phyloP scores from a whole-genome alignment of 2,797 vertebrate genomes.

The Pseudocheirus occidentalis region DNA sequence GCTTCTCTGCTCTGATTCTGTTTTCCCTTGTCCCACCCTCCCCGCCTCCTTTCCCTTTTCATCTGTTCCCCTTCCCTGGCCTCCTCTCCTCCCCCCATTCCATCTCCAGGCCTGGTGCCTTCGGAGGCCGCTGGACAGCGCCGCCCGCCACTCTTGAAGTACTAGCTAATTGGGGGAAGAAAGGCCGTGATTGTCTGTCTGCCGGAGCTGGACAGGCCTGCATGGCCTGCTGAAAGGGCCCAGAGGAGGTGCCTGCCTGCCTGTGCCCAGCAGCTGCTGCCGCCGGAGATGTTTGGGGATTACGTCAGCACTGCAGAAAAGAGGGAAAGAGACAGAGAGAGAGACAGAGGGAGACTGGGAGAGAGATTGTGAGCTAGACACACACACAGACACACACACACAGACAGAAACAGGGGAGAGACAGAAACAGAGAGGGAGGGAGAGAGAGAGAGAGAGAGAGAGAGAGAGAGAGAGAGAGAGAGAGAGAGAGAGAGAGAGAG shows the following conservation, averaged over 20 bases:
- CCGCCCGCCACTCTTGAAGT: conserved; percentile 88
- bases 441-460: neutral
- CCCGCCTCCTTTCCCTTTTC: conserved; percentile 68
- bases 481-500: no score
- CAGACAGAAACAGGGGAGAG: no score
- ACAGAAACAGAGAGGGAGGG: no score
- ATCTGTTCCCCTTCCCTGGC: conserved; percentile 66
- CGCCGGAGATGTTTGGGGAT: conserved; percentile 91
- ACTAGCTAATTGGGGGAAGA: conserved; percentile 92
- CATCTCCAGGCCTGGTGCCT: conserved; percentile 31
- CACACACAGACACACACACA: neutral
- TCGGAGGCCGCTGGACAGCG: conserved; percentile 86
- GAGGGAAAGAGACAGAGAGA: conserved; percentile 82
- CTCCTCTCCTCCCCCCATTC: conserved; percentile 24
- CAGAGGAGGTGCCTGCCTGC: conserved; percentile 85
- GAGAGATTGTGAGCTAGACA: neutral
- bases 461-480: neutral
- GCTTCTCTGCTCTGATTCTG: conserved; percentile 52
- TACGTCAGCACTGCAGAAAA: conserved; percentile 91
- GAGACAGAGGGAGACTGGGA: neutral
- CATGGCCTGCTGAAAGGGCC: conserved; percentile 91
- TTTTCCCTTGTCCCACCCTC: conserved; percentile 52
- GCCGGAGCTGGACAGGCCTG: conserved; percentile 86
- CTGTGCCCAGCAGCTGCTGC: conserved; percentile 95
- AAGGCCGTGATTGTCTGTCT: conserved; percentile 91